phyloP scores from a whole-genome alignment of 2,888 invertebrate species.

The Dastarcus helophoroides region DNA sequence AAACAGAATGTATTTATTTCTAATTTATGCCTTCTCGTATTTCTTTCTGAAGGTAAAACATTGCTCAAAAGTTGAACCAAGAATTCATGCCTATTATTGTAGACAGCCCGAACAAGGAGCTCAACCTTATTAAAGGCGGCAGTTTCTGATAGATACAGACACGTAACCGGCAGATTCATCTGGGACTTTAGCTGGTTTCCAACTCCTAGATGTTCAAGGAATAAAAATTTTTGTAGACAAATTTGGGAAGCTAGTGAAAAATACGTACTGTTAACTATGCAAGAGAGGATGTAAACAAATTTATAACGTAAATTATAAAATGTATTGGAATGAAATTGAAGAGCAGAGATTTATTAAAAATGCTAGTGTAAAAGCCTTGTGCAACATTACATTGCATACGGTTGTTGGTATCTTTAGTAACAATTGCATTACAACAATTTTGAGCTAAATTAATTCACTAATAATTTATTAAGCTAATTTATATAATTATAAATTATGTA shows the following conservation, averaged over 20 bases:
- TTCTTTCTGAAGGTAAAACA: slow-evolving; percentile 1
- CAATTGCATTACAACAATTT: too few species aligned
- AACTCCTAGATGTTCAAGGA: background rate
- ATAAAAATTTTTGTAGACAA: background rate
- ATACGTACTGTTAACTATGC: background rate
- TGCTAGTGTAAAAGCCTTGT: too few species aligned
- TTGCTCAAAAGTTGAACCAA: background rate
- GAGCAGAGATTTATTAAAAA: too few species aligned
- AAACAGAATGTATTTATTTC: slow-evolving; percentile 1
- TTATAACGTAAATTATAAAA: too few species aligned
- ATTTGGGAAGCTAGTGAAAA: slow-evolving; percentile 1
- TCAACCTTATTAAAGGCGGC: slow-evolving; percentile 1
- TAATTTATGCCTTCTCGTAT: background rate
- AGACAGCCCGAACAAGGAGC: background rate
- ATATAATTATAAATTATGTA: too few species aligned
- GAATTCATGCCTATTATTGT: background rate
- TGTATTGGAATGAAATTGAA: too few species aligned
- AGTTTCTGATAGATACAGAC: background rate
- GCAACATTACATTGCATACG: too few species aligned
- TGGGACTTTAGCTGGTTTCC: slow-evolving; percentile 3
- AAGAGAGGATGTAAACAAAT: too few species aligned
- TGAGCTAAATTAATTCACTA: too few species aligned
- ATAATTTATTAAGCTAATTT: too few species aligned
- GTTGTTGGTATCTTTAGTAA: too few species aligned
- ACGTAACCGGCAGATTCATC: background rate